phyloP scores from a whole-genome alignment of 1,140 invertebrate species.

The Hyles vespertilio region DNA sequence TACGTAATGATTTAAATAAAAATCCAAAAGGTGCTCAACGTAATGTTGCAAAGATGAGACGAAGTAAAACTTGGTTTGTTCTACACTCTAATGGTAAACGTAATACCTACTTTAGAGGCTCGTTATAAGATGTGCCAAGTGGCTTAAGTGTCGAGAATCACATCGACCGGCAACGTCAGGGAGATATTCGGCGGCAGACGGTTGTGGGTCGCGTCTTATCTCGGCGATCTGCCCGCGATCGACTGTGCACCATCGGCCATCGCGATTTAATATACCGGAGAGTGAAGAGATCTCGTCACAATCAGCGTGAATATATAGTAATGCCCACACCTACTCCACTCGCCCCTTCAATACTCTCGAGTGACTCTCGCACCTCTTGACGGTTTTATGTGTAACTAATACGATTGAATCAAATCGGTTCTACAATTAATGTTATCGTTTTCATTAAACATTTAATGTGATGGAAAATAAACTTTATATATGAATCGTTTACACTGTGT shows the following conservation, averaged over 20 bases:
- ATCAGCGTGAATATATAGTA: slow-evolving; percentile 28
- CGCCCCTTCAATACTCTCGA: slow-evolving; percentile 18
- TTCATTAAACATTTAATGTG: slow-evolving; percentile 6
- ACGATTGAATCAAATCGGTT: neutral
- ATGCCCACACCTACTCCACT: slow-evolving; percentile 10
- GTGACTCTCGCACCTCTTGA: slow-evolving; percentile 25
- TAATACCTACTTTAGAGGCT: slow-evolving; percentile 27
- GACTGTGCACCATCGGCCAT: slow-evolving; percentile 28
- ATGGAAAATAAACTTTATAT: too few relatives aligned
- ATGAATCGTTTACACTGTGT: too few relatives aligned
- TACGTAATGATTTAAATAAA: neutral
- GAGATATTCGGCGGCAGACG: slow-evolving; percentile 20
- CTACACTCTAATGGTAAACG: slow-evolving; percentile 26
- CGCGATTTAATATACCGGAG: slow-evolving; percentile 34
- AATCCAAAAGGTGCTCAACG: neutral
- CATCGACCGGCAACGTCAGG: slow-evolving; percentile 18
- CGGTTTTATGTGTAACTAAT: slow-evolving; percentile 32
- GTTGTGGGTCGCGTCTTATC: slow-evolving; percentile 36
- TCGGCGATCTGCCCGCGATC: slow-evolving; percentile 39
- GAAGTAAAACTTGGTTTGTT: slow-evolving; percentile 14
- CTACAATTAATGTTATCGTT: neutral
- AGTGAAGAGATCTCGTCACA: slow-evolving; percentile 23
- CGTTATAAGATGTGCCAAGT: slow-evolving; percentile 37
- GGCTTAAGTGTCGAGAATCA: slow-evolving; percentile 32
- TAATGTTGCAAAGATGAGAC: slow-evolving; percentile 17